These are phyloP conservation scores for Steinernema scapterisci DNA, from an alignment of 2,888 invertebrate genomes.

Conservation along the genomic window DNA sequence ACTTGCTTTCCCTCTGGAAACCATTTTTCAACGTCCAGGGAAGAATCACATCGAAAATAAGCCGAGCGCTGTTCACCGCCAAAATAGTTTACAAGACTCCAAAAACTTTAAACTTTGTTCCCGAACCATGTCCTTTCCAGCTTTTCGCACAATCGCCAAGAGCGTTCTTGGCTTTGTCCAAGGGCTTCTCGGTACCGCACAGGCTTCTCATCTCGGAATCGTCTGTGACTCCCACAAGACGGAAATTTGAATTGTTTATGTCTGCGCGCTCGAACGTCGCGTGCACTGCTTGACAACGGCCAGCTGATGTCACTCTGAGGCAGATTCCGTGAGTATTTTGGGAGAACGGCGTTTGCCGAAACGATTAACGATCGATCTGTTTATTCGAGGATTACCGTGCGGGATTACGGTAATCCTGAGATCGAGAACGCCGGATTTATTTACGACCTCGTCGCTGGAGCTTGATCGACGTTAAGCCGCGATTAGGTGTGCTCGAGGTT, in stretches of 20 bases:
- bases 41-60: too few relatives aligned
- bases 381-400: background rate
- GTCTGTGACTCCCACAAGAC: background rate
- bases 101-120: too few relatives aligned
- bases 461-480: conserved; percentile 9
- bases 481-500: conserved; percentile 1
- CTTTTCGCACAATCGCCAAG: too few relatives aligned
- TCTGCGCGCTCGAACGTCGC: conserved; percentile 2
- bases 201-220: too few relatives aligned
- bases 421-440: background rate
- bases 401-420: conserved; percentile 20
- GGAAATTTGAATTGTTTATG: conserved; percentile 1
- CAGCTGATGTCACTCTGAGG: background rate
- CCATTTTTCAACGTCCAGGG: too few relatives aligned
- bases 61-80: too few relatives aligned
- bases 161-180: too few relatives aligned
- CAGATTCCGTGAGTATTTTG: conserved; percentile 4
- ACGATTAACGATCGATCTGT: conserved; percentile 17
- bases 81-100: too few relatives aligned
- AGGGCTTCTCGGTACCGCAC: too few relatives aligned
- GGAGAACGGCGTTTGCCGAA: conserved; percentile 25
- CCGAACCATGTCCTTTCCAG: too few relatives aligned
- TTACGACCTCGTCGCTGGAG: conserved; percentile 1
- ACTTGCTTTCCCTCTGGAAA: too few relatives aligned
- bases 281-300: conserved; percentile 5